Conservation (phyloP, 1,140 invertebrate species). For the Scylla paramamosain region DNA sequence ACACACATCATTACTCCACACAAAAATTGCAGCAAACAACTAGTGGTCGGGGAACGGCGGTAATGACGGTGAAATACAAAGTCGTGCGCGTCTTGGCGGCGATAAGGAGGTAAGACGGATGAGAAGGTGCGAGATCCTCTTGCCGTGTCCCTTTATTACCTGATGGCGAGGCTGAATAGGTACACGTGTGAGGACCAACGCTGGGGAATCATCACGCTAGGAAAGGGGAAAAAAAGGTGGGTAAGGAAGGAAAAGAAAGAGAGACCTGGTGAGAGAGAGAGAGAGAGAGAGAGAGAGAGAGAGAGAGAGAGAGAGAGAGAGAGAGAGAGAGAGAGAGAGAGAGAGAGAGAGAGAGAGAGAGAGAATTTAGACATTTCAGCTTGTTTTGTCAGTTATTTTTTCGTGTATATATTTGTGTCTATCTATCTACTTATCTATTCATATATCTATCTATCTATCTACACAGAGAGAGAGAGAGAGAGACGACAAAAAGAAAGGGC, state of each 20-base stretch:
- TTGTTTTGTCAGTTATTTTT: no score
- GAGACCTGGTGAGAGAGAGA: no score
- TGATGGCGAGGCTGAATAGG: neutral
- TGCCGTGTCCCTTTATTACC: neutral
- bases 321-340: no score
- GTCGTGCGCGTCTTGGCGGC: neutral
- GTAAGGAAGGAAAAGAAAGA: neutral
- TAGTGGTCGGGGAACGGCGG: neutral
- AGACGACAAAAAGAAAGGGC: no score
- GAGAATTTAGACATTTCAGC: no score
- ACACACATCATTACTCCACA: neutral
- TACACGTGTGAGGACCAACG: neutral
- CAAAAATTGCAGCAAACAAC: neutral
- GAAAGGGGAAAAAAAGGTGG: neutral
- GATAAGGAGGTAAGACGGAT: neutral
- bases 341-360: no score
- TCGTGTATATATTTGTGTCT: no score
- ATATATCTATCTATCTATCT: no score
- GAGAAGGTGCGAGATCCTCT: neutral
- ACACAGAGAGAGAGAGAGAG: no score
- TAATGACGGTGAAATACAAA: neutral
- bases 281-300: no score
- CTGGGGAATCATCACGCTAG: neutral
- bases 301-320: no score
- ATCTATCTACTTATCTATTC: no score